Evolutionary conservation across 2,113 vertebrate species (phyloP).

Genomic region (Pituophis catenifer): DNA sequence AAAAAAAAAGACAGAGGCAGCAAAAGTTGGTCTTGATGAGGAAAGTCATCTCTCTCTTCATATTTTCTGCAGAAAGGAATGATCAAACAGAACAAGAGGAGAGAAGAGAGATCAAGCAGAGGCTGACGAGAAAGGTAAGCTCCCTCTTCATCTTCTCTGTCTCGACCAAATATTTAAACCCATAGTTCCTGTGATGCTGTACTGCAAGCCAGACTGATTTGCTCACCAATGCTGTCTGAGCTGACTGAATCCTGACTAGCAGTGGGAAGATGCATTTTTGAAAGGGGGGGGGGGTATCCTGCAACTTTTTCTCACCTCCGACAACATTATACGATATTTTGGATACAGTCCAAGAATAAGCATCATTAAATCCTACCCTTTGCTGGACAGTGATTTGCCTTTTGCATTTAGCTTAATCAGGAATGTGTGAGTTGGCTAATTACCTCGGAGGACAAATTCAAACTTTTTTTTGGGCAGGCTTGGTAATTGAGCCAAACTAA

Average conservation of each 20-base stretch:
- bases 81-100: constrained; percentile 96
- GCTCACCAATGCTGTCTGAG: too few relatives aligned
- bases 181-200: not conserved
- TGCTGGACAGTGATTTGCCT: not conserved
- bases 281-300: too few relatives aligned
- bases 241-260: not conserved
- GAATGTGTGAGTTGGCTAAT: not conserved
- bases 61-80: constrained; percentile 84
- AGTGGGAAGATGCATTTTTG: not conserved
- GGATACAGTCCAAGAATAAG: not conserved
- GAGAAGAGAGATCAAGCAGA: constrained; percentile 94
- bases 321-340: not conserved
- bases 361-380: not conserved
- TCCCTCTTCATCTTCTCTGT: not conserved
- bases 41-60: constrained; percentile 47
- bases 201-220: not conserved
- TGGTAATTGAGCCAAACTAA: not conserved
- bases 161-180: not conserved
- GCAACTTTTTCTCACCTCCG: too few relatives aligned
- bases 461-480: not conserved
- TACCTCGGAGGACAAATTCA: not conserved
- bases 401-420: not conserved
- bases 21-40: not conserved
- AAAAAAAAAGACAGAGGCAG: not conserved
- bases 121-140: constrained; percentile 92